These are phyloP conservation scores for Microplitis manilae DNA, from an alignment of 2,888 invertebrate species.

Conservation along the genomic window DNA sequence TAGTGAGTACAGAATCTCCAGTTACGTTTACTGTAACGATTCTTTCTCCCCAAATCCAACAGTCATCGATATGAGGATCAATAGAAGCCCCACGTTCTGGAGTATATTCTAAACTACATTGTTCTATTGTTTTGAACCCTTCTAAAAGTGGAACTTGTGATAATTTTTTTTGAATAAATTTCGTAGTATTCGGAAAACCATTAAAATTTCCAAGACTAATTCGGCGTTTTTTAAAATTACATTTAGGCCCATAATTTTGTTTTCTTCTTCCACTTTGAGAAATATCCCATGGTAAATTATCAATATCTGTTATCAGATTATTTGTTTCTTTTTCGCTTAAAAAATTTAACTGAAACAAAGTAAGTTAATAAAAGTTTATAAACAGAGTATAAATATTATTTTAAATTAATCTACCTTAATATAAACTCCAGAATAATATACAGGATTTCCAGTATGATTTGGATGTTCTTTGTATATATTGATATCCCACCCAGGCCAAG, in stretches of 20 bases:
- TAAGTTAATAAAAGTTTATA: slow-evolving; percentile 5
- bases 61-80: slow-evolving; percentile 98
- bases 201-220: slow-evolving; percentile 83
- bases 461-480: slow-evolving; percentile 78
- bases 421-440: slow-evolving; percentile 80
- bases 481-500: slow-evolving; percentile 83
- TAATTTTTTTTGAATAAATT: slow-evolving; percentile 86
- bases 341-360: slow-evolving; percentile 78
- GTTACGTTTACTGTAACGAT: slow-evolving; percentile 93
- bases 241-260: slow-evolving; percentile 98
- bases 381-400: not conserved
- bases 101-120: slow-evolving; percentile 96
- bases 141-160: slow-evolving; percentile 75
- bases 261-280: slow-evolving; percentile 98
- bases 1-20: slow-evolving; percentile 86
- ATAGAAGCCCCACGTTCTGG: slow-evolving; percentile 92
- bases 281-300: slow-evolving; percentile 86
- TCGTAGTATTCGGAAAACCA: slow-evolving; percentile 88
- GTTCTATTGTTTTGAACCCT: slow-evolving; percentile 89
- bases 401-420: slow-evolving; percentile 70
- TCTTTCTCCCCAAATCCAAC: slow-evolving; percentile 99
- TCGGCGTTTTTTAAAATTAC: slow-evolving; percentile 96
- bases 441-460: slow-evolving; percentile 76
- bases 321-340: slow-evolving; percentile 81
- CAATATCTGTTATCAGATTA: slow-evolving; percentile 79